Conservation (phyloP, 2,888 invertebrate genomes). For the Acrocera orbiculus region DNA sequence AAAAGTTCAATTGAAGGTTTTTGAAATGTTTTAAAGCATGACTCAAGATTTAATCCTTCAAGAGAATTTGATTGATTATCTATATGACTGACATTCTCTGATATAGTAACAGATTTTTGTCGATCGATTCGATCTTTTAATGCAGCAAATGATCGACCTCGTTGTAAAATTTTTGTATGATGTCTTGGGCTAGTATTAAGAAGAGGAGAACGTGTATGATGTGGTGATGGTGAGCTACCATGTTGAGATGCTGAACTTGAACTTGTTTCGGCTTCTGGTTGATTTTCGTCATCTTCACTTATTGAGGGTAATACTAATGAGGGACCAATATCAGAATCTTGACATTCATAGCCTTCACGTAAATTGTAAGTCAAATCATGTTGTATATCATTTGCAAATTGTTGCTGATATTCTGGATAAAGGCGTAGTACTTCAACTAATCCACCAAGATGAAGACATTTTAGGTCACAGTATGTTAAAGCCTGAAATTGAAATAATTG, state of each 20-base stretch:
- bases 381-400: constrained; percentile 85
- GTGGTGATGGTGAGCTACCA: constrained; percentile 43
- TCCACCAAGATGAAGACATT: constrained; percentile 82
- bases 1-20: constrained; percentile 45
- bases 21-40: constrained; percentile 19
- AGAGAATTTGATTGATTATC: constrained; percentile 38
- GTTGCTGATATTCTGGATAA: constrained; percentile 88
- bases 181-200: constrained; percentile 39
- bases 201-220: constrained; percentile 39
- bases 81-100: constrained; percentile 36
- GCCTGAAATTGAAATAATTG: constrained; percentile 43
- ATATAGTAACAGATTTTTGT: constrained; percentile 41
- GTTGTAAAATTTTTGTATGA: constrained; percentile 33
- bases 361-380: constrained; percentile 91
- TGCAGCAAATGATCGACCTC: constrained; percentile 32
- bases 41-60: constrained; percentile 42
- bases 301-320: constrained; percentile 67
- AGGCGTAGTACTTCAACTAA: constrained; percentile 73
- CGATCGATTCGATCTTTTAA: constrained; percentile 49
- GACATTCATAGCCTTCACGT: constrained; percentile 80
- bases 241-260: neutral
- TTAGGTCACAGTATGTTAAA: constrained; percentile 88
- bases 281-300: constrained; percentile 87
- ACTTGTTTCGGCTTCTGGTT: constrained; percentile 42
- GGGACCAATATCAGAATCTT: constrained; percentile 34